Conservation (phyloP, 1,140 invertebrate species). For the Marisa cornuarietis region DNA sequence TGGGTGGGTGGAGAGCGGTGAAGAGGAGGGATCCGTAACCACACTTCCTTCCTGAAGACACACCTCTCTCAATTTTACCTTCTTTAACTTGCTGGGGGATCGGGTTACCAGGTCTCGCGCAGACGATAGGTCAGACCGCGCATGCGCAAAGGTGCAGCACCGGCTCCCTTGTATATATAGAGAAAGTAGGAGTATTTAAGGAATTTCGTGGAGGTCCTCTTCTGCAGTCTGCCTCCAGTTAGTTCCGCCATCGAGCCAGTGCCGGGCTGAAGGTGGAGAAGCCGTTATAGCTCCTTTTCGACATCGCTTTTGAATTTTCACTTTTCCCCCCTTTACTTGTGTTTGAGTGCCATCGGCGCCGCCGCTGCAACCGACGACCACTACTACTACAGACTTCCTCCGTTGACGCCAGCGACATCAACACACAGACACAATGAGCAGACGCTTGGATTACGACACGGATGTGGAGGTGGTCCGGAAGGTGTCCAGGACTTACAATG, state of each 20-base stretch:
- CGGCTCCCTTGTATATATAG: constrained; percentile 24
- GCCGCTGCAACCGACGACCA: background rate
- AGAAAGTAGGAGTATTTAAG: constrained; percentile 36
- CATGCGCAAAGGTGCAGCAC: constrained; percentile 18
- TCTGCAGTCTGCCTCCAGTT: constrained; percentile 27
- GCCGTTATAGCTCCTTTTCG: constrained; percentile 12
- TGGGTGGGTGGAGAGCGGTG: no score
- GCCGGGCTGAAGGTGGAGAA: constrained; percentile 11
- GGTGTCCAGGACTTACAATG: constrained; percentile 51
- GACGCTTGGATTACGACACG: constrained; percentile 39
- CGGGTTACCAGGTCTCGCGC: constrained; percentile 4
- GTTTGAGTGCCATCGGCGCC: background rate
- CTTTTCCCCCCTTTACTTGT: constrained; percentile 3
- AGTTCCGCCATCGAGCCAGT: constrained; percentile 3
- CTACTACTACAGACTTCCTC: background rate
- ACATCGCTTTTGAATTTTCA: background rate
- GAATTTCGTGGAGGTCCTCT: constrained; percentile 29
- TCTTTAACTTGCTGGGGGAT: constrained; percentile 19
- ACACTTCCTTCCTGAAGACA: background rate
- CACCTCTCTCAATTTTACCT: constrained; percentile 8
- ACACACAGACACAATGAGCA: background rate
- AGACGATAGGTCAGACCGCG: background rate
- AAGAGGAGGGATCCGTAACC: background rate
- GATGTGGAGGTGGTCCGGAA: constrained; percentile 35
- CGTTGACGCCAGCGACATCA: background rate